Evolutionary conservation across 2,113 vertebrate species (phyloP).

Genomic region (Enhydra lutris): DNA sequence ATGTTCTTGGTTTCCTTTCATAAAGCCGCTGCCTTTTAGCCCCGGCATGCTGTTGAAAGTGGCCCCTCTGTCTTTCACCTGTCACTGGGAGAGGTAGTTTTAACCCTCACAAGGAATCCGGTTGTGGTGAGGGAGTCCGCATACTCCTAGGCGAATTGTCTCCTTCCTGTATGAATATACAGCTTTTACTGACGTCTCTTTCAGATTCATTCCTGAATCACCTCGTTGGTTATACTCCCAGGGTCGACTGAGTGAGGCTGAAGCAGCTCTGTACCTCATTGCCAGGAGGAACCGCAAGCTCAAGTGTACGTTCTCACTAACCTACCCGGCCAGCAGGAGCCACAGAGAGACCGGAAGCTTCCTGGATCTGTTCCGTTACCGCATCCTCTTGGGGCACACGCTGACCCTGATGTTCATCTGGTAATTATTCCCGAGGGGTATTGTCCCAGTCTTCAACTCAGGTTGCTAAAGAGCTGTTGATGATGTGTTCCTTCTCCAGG

Average conservation of each 20-base stretch:
- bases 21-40: not conserved
- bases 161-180: conserved; percentile 31
- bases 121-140: not conserved
- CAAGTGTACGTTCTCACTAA: conserved; percentile 80
- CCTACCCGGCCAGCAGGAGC: conserved; percentile 70
- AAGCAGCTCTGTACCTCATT: conserved; percentile 83
- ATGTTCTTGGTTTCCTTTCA: not conserved
- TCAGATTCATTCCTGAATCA: conserved; percentile 88
- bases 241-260: conserved; percentile 84
- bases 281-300: conserved; percentile 82
- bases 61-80: not conserved
- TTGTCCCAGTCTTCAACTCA: not conserved
- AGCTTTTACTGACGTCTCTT: conserved; percentile 73
- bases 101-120: accelerated
- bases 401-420: conserved; percentile 88
- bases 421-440: conserved; percentile 69
- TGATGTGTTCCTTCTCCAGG: not conserved
- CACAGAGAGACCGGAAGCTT: conserved; percentile 74
- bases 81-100: not conserved
- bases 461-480: not conserved
- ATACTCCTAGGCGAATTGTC: not conserved
- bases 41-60: not conserved
- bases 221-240: conserved; percentile 89
- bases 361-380: conserved; percentile 83
- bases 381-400: conserved; percentile 84